phyloP scores from a whole-genome alignment of 2,113 vertebrate species.

The Myanophis thanlyinensis region DNA sequence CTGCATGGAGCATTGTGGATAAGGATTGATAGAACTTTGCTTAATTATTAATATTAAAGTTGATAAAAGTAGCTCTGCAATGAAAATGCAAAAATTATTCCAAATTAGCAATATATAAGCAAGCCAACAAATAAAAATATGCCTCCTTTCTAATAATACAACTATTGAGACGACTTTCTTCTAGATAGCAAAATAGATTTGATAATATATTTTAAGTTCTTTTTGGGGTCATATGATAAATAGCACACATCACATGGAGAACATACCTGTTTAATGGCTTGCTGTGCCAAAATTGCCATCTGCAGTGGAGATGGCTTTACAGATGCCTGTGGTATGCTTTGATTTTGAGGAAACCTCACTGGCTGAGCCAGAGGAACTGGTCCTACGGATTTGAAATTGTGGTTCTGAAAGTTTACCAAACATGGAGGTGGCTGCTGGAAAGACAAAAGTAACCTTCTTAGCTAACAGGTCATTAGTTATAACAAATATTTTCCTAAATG shows the following conservation, averaged over 20 bases:
- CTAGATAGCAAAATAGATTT: neutral
- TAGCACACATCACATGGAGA: neutral
- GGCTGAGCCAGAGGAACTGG: constrained; percentile 69
- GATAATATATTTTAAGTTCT: neutral
- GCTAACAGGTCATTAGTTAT: neutral
- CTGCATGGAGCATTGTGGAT: neutral
- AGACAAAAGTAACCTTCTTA: constrained; percentile 11
- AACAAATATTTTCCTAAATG: neutral
- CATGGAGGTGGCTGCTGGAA: constrained; percentile 73
- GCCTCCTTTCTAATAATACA: neutral
- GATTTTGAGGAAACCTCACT: constrained; percentile 69
- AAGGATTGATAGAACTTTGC: neutral
- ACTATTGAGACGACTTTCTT: neutral
- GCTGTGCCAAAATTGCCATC: constrained; percentile 76
- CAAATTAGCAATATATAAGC: neutral
- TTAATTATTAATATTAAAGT: neutral
- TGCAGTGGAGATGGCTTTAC: constrained; percentile 71
- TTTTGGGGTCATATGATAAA: neutral
- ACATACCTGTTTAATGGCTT: constrained; percentile 80
- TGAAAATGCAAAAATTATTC: neutral
- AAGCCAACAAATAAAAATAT: neutral
- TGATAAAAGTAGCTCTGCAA: neutral
- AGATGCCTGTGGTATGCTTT: constrained; percentile 63
- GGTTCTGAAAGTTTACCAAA: constrained; percentile 78
- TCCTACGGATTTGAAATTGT: constrained; percentile 71